Percentiles rank a stretch among this genome's conserved stretches.
Conservation (phyloP, 1,140 invertebrate species). For the Neodiprion pinetum region DNA sequence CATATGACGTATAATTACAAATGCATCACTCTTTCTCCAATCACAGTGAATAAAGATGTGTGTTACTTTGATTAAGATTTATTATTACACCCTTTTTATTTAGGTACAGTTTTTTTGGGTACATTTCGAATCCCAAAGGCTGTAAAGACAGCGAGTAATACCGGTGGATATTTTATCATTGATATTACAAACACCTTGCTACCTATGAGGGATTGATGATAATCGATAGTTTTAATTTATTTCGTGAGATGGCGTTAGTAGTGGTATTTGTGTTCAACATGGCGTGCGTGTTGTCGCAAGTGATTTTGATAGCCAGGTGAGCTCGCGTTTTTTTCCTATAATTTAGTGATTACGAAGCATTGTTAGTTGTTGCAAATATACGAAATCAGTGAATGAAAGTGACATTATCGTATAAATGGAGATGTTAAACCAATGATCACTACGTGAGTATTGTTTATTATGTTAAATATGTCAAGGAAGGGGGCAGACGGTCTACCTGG, state of each 20-base stretch:
- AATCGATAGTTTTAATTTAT: not conserved
- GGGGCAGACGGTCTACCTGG: constrained; percentile 4
- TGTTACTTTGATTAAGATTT: no score
- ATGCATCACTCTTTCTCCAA: no score
- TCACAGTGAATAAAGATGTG: no score
- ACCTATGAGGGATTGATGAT: no score
- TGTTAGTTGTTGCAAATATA: not conserved
- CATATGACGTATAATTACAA: no score
- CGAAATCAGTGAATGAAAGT: not conserved
- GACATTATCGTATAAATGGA: not conserved
- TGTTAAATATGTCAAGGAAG: not conserved
- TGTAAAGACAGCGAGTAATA: no score
- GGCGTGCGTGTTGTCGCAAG: constrained; percentile 1
- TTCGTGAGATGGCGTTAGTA: not conserved
- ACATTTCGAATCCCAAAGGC: no score
- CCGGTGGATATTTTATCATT: no score
- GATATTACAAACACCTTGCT: no score
- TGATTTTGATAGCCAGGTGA: constrained; percentile 7
- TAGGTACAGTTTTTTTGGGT: no score
- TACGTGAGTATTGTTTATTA: constrained; percentile 4
- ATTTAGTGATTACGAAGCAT: not conserved
- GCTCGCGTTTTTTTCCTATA: constrained; percentile 4
- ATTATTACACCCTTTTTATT: no score
- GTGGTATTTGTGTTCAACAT: constrained; percentile 3
- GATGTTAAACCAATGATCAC: not conserved